These are phyloP conservation scores for Medauroidea extradentata DNA, from an alignment of 1,140 invertebrate species.

Conservation along the genomic window DNA sequence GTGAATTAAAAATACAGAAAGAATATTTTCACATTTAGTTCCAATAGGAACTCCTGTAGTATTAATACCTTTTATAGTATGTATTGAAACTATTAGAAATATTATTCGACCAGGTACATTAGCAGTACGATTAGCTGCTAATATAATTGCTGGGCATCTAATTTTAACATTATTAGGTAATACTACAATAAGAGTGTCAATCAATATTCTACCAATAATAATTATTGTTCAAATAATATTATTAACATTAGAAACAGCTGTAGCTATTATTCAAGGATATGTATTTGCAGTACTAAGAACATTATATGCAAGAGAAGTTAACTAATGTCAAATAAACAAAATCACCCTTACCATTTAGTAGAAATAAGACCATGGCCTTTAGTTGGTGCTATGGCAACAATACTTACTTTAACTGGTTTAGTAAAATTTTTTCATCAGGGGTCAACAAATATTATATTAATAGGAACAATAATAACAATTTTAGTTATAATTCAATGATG, in stretches of 20 bases:
- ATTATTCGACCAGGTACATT: slow-evolving; percentile 57
- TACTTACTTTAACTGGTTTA: slow-evolving; percentile 44
- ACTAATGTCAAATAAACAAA: slow-evolving; percentile 34
- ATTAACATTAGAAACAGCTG: slow-evolving; percentile 47
- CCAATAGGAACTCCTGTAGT: slow-evolving; percentile 52
- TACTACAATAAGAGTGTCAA: slow-evolving; percentile 29
- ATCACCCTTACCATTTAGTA: slow-evolving; percentile 51
- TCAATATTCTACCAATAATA: slow-evolving; percentile 40
- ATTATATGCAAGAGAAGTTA: slow-evolving; percentile 50
- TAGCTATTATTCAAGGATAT: slow-evolving; percentile 53
- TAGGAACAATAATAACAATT: slow-evolving; percentile 43
- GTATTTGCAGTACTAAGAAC: slow-evolving; percentile 49
- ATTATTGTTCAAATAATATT: slow-evolving; percentile 45
- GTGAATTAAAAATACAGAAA: slow-evolving; percentile 37
- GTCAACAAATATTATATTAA: slow-evolving; percentile 42
- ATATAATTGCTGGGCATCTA: slow-evolving; percentile 65
- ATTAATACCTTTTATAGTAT: slow-evolving; percentile 47
- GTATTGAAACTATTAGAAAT: slow-evolving; percentile 43
- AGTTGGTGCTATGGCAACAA: slow-evolving; percentile 40
- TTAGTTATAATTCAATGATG: slow-evolving; percentile 57
- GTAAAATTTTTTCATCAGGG: slow-evolving; percentile 49
- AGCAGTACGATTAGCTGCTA: slow-evolving; percentile 58
- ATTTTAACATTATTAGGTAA: slow-evolving; percentile 51
- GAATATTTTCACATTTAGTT: slow-evolving; percentile 58
- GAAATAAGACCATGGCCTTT: slow-evolving; percentile 53